A percentile compares a stretch with the other conserved stretches of the same genome.
These are phyloP conservation scores for Dryobotodes eremita DNA, from an alignment of 2,888 invertebrate species.

Conservation along the genomic window DNA sequence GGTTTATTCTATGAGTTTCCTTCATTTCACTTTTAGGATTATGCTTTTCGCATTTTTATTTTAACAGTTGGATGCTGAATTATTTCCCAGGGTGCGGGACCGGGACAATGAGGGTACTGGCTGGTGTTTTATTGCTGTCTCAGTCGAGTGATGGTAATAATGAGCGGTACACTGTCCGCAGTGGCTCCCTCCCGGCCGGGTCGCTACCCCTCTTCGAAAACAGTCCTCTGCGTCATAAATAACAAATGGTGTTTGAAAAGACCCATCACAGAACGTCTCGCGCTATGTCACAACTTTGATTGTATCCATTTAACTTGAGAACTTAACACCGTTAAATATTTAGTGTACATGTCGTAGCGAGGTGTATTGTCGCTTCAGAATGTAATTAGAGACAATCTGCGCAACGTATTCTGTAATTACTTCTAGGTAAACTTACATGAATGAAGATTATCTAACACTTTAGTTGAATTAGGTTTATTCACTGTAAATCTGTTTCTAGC, in stretches of 20 bases:
- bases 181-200: neutral
- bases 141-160: constrained; percentile 35
- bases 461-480: constrained; percentile 1
- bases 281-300: constrained; percentile 81
- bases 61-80: constrained; percentile 52
- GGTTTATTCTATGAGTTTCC: constrained; percentile 59
- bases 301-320: constrained; percentile 79
- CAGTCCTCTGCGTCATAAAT: constrained; percentile 76
- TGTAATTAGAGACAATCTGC: constrained; percentile 54
- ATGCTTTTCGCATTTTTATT: constrained; percentile 43
- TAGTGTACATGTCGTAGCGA: constrained; percentile 56
- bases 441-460: constrained; percentile 5
- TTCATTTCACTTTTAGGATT: constrained; percentile 47
- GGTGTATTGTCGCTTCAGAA: constrained; percentile 56
- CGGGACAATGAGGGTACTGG: constrained; percentile 57
- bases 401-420: constrained; percentile 43
- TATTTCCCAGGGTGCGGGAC: constrained; percentile 57
- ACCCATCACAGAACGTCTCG: constrained; percentile 74
- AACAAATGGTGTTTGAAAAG: constrained; percentile 81
- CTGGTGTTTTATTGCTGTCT: constrained; percentile 41
- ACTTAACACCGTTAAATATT: constrained; percentile 75
- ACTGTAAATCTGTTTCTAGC: neutral
- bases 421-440: constrained; percentile 26
- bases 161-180: constrained; percentile 27
- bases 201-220: constrained; percentile 49